phyloP scores from a whole-genome alignment of 2,113 vertebrate genomes.

The Amblyornis subalaris region DNA sequence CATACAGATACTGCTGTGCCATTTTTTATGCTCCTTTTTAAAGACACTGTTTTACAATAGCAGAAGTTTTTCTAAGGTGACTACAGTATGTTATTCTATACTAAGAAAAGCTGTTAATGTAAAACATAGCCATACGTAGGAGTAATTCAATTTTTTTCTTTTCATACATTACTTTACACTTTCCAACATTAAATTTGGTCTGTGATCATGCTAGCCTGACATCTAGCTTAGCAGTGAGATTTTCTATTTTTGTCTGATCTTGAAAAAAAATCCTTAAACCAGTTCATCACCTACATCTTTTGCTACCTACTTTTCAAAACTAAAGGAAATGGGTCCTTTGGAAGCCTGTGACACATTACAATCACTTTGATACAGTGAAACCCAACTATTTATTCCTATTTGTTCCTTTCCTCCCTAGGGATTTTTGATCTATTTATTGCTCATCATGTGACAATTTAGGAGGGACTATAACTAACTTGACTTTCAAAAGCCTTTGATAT shows the following conservation, averaged over 20 bases:
- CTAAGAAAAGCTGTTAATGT: constrained; percentile 16
- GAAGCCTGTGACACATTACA: background rate
- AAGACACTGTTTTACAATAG: background rate
- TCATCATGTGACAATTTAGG: constrained; percentile 18
- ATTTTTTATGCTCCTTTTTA: background rate
- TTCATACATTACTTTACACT: constrained; percentile 28
- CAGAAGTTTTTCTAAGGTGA: constrained; percentile 22
- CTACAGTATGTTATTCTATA: constrained; percentile 13
- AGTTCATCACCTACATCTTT: constrained; percentile 20
- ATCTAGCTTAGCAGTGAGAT: constrained; percentile 3
- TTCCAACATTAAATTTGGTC: constrained; percentile 23
- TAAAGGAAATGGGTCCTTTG: background rate
- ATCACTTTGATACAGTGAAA: background rate
- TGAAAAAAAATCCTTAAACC: background rate
- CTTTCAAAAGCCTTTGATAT: constrained; percentile 46
- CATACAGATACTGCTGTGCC: background rate
- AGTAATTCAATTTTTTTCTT: constrained; percentile 27
- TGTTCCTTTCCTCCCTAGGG: background rate
- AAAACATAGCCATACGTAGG: constrained; percentile 35
- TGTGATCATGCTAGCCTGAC: background rate
- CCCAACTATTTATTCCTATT: background rate
- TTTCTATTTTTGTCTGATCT: background rate
- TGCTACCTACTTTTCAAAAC: background rate
- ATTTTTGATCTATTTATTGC: constrained; percentile 43
- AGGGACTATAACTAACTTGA: constrained; percentile 32